A percentile compares a stretch with the other conserved stretches of the same genome.
Evolutionary conservation across 2,797 vertebrate species (phyloP).

Genomic region (Steatocranus sp.): DNA sequence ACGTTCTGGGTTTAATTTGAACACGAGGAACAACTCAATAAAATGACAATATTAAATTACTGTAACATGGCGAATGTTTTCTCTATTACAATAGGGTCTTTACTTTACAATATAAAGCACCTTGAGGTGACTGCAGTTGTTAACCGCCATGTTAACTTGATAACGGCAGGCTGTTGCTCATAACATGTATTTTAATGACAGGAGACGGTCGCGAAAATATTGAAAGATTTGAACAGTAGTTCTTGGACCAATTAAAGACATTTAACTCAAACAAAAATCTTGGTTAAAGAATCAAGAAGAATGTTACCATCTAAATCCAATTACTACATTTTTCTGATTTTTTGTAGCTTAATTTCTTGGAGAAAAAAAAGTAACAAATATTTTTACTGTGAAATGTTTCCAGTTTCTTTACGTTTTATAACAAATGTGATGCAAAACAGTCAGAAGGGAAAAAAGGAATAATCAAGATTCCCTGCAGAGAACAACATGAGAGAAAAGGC

Average conservation of each 20-base stretch:
- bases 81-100: accelerated
- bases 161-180: background rate
- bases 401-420: background rate
- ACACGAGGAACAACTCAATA: background rate
- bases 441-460: background rate
- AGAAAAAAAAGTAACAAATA: background rate
- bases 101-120: background rate
- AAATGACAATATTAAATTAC: background rate
- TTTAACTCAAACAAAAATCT: background rate
- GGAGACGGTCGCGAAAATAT: accelerated
- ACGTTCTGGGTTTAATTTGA: background rate
- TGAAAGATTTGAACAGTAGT: background rate
- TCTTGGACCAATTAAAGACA: background rate
- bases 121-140: background rate
- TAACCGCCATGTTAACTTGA: background rate
- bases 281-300: background rate
- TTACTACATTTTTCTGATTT: background rate
- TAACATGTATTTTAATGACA: background rate
- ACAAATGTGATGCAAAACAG: background rate
- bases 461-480: background rate
- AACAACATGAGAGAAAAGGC: background rate
- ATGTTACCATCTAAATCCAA: background rate
- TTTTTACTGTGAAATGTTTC: background rate
- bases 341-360: background rate
- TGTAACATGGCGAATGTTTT: background rate